Evolutionary conservation across 2,113 vertebrate genomes (phyloP).

Genomic region (Sterna hirundo): DNA sequence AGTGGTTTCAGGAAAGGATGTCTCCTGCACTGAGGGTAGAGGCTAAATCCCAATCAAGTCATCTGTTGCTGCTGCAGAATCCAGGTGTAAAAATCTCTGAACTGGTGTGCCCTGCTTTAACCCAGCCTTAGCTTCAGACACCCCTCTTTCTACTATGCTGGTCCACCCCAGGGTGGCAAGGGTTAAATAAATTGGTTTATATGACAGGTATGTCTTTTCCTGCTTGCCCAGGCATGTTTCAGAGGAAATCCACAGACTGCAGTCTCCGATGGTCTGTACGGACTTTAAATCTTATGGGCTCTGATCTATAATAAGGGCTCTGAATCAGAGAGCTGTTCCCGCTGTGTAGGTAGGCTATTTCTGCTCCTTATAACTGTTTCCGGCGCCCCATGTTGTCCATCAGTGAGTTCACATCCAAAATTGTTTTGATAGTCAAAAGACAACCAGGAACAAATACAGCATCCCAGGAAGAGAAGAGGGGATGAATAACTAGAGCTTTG

Average conservation of each 20-base stretch:
- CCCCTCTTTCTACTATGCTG: neutral
- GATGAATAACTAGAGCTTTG: neutral
- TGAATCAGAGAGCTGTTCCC: neutral
- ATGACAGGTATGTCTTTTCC: neutral
- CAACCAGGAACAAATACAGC: neutral
- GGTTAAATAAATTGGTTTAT: neutral
- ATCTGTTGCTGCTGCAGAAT: neutral
- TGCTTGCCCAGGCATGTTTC: neutral
- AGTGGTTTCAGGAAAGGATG: neutral
- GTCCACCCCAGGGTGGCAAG: neutral
- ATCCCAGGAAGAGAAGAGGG: neutral
- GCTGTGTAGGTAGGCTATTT: neutral
- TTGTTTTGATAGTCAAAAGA: neutral
- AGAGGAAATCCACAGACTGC: neutral
- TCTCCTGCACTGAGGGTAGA: neutral
- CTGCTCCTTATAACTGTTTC: neutral
- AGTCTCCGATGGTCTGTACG: neutral
- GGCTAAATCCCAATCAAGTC: neutral
- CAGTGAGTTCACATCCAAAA: neutral
- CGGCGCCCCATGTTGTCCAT: neutral
- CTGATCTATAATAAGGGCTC: conserved; percentile 7
- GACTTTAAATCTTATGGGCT: conserved; percentile 13
- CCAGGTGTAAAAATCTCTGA: neutral
- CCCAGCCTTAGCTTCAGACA: neutral
- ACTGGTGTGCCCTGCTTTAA: neutral